A percentile compares a stretch with the other conserved stretches of the same genome.
These are phyloP conservation scores for Mactra quadrangularis DNA, from an alignment of 1,140 invertebrate genomes.

Conservation along the genomic window DNA sequence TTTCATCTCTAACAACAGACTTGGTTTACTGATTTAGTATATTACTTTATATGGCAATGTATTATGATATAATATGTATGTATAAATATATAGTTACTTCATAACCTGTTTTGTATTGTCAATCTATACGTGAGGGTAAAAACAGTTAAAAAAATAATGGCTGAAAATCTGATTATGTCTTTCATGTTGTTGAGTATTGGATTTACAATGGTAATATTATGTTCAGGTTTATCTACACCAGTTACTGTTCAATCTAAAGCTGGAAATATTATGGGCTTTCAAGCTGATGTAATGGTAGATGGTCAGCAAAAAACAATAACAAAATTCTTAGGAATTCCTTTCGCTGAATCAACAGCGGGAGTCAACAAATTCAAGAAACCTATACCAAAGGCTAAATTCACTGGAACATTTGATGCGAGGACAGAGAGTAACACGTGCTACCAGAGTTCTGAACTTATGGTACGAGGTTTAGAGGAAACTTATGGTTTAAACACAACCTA, in stretches of 20 bases:
- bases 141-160: too few relatives aligned
- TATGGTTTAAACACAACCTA: conserved; percentile 80
- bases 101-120: too few relatives aligned
- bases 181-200: too few relatives aligned
- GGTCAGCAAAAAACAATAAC: neutral
- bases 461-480: neutral
- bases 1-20: too few relatives aligned
- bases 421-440: neutral
- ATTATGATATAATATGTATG: too few relatives aligned
- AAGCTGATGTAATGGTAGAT: neutral
- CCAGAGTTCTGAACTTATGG: neutral
- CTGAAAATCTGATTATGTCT: too few relatives aligned
- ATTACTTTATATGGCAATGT: too few relatives aligned
- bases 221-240: too few relatives aligned
- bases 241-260: conserved; percentile 9
- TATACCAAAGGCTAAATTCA: conserved; percentile 24
- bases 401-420: conserved; percentile 8
- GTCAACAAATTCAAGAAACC: conserved; percentile 42
- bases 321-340: conserved; percentile 50
- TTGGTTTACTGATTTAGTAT: too few relatives aligned
- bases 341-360: conserved; percentile 27
- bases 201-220: too few relatives aligned
- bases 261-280: conserved; percentile 25
- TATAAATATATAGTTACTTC: too few relatives aligned
- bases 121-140: too few relatives aligned